Percentiles rank a stretch among this genome's conserved stretches.
Evolutionary conservation across 2,113 vertebrate species (phyloP).

Genomic region (Rhineura floridana): DNA sequence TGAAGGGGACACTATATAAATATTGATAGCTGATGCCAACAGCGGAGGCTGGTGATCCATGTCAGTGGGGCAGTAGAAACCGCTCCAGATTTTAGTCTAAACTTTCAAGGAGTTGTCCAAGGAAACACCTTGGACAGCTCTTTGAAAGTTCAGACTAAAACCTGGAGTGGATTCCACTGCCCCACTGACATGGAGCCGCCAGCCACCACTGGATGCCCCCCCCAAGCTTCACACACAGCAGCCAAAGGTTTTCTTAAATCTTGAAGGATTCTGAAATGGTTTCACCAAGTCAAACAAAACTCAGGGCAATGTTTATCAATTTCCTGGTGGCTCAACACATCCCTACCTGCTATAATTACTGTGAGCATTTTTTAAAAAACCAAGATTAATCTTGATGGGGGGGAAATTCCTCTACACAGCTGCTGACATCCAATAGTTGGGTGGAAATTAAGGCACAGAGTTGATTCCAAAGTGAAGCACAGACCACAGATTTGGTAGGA

Average conservation of each 20-base stretch:
- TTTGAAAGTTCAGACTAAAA: too few relatives aligned
- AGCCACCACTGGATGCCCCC: too few relatives aligned
- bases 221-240: slow-evolving; percentile 29
- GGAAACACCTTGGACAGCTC: too few relatives aligned
- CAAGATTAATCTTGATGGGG: accelerated
- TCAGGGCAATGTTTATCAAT: slow-evolving; percentile 31
- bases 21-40: slow-evolving; percentile 57
- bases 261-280: slow-evolving; percentile 42
- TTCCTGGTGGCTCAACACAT: neutral
- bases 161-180: too few relatives aligned
- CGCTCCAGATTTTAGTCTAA: too few relatives aligned
- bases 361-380: neutral
- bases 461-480: slow-evolving; percentile 45
- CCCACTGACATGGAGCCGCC: too few relatives aligned
- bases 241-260: slow-evolving; percentile 31
- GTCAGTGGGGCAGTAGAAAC: too few relatives aligned
- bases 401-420: accelerated
- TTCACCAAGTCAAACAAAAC: slow-evolving; percentile 36
- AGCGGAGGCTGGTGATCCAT: too few relatives aligned
- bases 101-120: too few relatives aligned
- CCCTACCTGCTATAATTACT: neutral
- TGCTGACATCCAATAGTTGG: accelerated
- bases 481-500: neutral
- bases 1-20: slow-evolving; percentile 57
- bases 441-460: slow-evolving; percentile 64